Base-by-base conservation (phyloP, 2,888 invertebrate species). In the Folsomia candida region DNA sequence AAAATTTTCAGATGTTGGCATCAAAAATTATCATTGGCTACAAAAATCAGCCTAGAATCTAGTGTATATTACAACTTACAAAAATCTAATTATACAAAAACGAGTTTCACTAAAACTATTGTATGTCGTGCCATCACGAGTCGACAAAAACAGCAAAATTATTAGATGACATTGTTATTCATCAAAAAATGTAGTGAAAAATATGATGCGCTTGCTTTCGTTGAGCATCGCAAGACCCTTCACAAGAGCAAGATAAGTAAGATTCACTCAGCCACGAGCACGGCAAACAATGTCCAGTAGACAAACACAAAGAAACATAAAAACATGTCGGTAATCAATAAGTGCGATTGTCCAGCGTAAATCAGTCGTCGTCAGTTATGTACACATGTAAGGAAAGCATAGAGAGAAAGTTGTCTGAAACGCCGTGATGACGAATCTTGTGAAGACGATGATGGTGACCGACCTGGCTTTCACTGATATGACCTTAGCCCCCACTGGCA, bases 381-480 rank as follows among this genome's bases (percentile, higher is more conserved):
- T n/a, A n/a, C n/a, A n/a, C n/a, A n/a, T n/a, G n/a, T n/a, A n/a
- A n/a, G n/a, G n/a, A n/a, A n/a, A n/a, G n/a, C n/a, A n/a, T n/a
- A n/a, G n/a, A n/a, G n/a, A n/a, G n/a, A n/a, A n/a, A n/a, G n/a
- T n/a, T n/a, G n/a, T n/a, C n/a, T n/a, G n/a, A n/a, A n/a, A n/a
- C n/a, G n/a, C n/a, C n/a, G n/a, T n/a, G n/a, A n/a, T n/a, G n/a
- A n/a, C n/a, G n/a, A n/a, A n/a, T n/a, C n/a, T n/a, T n/a, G n/a
- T n/a, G n/a, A n/a, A n/a, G n/a, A n/a, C n/a, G n/a, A n/a, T n/a
- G n/a, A n/a, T n/a, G n/a, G n/a, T 59, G 70, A 92, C 93, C 91
- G 93, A 95, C 94, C 94, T 94, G 91, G 96, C 96, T 91, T 95
- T 95, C 87, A 95, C 91, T 87, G 94, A 94, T 87, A 94, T 92